Evolutionary conservation across 2,888 invertebrate genomes (phyloP).

Genomic region (Eulithis testata): DNA sequence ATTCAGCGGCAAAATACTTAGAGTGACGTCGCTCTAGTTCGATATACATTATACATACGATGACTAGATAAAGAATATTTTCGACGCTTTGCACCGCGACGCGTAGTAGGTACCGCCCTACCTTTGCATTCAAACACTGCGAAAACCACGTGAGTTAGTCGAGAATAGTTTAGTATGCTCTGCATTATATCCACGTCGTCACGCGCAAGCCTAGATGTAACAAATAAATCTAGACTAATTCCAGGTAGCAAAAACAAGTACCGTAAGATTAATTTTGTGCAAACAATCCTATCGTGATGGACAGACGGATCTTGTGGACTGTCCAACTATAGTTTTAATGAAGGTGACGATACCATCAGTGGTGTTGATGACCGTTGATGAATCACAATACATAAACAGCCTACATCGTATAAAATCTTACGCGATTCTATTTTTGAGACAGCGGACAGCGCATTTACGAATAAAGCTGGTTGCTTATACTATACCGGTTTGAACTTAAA

Average conservation of each 20-base stretch:
- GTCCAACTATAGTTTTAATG: conserved; percentile 24
- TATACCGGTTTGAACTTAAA: not conserved
- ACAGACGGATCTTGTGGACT: conserved; percentile 7
- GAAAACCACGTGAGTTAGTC: conserved; percentile 15
- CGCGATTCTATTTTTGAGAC: conserved; percentile 55
- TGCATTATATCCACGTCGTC: conserved; percentile 35
- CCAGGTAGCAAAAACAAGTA: conserved; percentile 19
- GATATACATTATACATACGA: too few species aligned
- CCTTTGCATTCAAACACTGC: too few species aligned
- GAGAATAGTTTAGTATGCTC: conserved; percentile 33
- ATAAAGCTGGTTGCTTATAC: not conserved
- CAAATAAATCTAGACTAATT: conserved; percentile 11
- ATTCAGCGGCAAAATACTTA: too few species aligned
- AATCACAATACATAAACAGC: conserved; percentile 44
- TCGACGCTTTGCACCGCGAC: too few species aligned
- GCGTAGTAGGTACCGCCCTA: too few species aligned
- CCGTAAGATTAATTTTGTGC: conserved; percentile 31
- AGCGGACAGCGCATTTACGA: not conserved
- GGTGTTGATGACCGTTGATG: conserved; percentile 38
- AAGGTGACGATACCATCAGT: conserved; percentile 27
- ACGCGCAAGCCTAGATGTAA: conserved; percentile 22
- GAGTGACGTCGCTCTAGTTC: too few species aligned
- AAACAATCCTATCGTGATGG: conserved; percentile 21
- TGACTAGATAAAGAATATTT: too few species aligned
- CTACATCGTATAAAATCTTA: conserved; percentile 48